Conservation (phyloP, 37 sponge, comb jelly and placozoan species). For the Spongia lamella region DNA sequence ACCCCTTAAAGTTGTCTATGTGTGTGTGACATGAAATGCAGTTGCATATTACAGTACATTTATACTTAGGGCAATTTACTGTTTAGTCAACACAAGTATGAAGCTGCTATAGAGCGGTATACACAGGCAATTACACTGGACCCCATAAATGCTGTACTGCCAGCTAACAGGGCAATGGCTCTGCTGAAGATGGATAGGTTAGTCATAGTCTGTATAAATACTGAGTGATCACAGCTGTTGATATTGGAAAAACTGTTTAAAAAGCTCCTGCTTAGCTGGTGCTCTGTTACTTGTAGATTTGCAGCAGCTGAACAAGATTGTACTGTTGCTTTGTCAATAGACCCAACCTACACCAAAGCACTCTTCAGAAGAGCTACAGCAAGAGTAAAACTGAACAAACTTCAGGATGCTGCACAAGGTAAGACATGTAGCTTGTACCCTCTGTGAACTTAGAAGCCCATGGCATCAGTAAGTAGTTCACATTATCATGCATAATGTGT, state of each 20-base stretch:
- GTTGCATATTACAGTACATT: not conserved
- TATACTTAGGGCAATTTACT: constrained; percentile 75
- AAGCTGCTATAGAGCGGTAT: constrained; percentile 90
- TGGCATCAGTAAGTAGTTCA: not conserved
- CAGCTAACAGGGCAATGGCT: constrained; percentile 97
- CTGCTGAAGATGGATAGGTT: constrained; percentile 83
- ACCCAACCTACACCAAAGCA: constrained; percentile 73
- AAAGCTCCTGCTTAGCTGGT: not conserved
- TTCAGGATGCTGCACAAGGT: constrained; percentile 52
- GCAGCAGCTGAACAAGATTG: constrained; percentile 82
- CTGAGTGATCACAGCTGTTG: too few relatives aligned
- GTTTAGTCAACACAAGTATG: constrained; percentile 79
- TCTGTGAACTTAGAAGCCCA: too few relatives aligned
- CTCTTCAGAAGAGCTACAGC: constrained; percentile 68
- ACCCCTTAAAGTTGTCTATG: not conserved
- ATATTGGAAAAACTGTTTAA: not conserved
- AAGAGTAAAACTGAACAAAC: constrained; percentile 33
- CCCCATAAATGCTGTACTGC: constrained; percentile 68
- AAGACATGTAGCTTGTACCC: too few relatives aligned
- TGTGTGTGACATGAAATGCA: not conserved
- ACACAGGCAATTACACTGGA: constrained; percentile 73
- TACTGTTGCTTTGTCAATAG: constrained; percentile 49
- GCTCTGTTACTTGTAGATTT: too few relatives aligned
- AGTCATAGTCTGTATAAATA: too few relatives aligned
- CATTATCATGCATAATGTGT: not conserved